These are phyloP conservation scores for Aporrectodea caliginosa DNA, from an alignment of 1,140 invertebrate genomes.

Conservation along the genomic window DNA sequence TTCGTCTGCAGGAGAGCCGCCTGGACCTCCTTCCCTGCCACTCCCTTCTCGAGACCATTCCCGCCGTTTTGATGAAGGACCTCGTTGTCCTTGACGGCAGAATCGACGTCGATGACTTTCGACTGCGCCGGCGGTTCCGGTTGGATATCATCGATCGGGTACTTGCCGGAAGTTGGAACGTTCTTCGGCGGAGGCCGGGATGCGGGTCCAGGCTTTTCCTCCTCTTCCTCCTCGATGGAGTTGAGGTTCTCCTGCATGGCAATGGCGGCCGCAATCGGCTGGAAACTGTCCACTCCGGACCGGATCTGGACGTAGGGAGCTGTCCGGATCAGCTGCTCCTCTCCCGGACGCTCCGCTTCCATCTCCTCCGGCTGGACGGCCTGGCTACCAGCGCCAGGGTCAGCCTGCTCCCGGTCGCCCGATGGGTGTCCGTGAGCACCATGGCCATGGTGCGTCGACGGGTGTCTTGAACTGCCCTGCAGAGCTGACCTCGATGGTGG, in stretches of 20 bases:
- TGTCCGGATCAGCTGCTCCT: neutral
- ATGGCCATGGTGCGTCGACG: no score
- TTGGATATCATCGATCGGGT: neutral
- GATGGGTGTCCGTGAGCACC: no score
- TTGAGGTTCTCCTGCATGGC: neutral
- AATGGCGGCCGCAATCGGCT: neutral
- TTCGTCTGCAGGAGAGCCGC: neutral
- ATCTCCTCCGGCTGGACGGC: no score
- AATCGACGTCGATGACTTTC: neutral
- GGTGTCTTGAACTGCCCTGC: no score
- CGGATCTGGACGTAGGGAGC: constrained; percentile 1
- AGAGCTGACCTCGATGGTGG: no score
- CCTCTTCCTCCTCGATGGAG: neutral
- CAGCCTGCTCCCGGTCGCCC: no score
- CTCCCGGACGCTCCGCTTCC: neutral
- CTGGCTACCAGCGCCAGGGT: no score
- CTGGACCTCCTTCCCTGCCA: neutral
- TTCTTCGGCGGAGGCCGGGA: neutral
- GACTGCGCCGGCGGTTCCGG: no score
- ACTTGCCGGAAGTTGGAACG: neutral
- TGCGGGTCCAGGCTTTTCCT: neutral
- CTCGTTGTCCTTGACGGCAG: neutral
- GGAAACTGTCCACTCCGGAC: neutral
- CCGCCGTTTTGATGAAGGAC: neutral
- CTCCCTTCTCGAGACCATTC: neutral